Evolutionary conservation across 2,797 vertebrate genomes (phyloP).

Genomic region (Danio albolineatus): DNA sequence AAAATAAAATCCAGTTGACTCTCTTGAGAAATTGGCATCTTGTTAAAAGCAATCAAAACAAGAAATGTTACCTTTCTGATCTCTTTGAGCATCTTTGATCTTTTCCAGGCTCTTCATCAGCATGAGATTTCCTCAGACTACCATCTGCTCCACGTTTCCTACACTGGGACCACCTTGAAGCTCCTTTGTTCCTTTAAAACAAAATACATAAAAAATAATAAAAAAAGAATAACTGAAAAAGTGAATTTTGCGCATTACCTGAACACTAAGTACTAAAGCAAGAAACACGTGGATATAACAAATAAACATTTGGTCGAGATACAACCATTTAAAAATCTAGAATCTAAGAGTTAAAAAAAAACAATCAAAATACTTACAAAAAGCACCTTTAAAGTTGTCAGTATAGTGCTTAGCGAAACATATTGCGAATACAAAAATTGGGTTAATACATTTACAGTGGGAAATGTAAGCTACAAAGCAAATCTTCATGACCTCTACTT

Average conservation of each 20-base stretch:
- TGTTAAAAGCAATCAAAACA: background rate
- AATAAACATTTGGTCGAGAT: too few relatives aligned
- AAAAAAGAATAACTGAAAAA: background rate
- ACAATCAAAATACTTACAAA: too few relatives aligned
- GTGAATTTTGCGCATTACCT: background rate
- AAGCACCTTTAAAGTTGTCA: too few relatives aligned
- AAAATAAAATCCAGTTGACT: background rate
- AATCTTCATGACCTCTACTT: too few relatives aligned
- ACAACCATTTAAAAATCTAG: too few relatives aligned
- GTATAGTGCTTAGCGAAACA: too few relatives aligned
- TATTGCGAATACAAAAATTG: too few relatives aligned
- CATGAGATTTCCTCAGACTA: conserved; percentile 63
- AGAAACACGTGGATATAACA: background rate
- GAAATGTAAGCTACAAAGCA: too few relatives aligned
- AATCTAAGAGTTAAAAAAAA: background rate
- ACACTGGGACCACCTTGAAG: conserved; percentile 77
- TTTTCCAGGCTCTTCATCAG: conserved; percentile 51
- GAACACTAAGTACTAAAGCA: background rate
- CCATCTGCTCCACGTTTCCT: conserved; percentile 84
- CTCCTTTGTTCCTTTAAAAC: conserved; percentile 59
- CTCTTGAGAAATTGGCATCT: background rate
- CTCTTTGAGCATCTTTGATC: conserved; percentile 7
- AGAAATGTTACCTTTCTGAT: conserved; percentile 29
- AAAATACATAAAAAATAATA: background rate
- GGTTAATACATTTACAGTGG: too few relatives aligned